Conservation (phyloP, 2,888 invertebrate species). For the Microplitis deprimator region DNA sequence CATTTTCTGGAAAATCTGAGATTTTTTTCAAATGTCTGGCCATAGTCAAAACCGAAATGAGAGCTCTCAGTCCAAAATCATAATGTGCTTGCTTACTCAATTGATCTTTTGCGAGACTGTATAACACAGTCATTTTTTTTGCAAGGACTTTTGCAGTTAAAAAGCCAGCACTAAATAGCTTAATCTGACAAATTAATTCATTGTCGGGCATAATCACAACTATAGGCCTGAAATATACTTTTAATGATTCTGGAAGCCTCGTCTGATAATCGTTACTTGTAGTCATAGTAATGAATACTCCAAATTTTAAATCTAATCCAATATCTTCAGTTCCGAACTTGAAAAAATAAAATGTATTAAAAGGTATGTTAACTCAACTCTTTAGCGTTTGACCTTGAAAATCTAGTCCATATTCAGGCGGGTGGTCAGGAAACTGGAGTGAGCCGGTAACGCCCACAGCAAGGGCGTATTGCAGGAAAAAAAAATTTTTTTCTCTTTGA, state of each 20-base stretch:
- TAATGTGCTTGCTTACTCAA: conserved; percentile 94
- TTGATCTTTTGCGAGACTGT: conserved; percentile 88
- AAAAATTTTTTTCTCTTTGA: too few species aligned
- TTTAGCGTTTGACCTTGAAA: too few species aligned
- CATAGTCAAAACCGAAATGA: conserved; percentile 94
- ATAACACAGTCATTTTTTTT: conserved; percentile 94
- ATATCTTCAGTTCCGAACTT: conserved; percentile 91
- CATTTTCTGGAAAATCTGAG: conserved; percentile 85
- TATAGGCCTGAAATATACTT: conserved; percentile 91
- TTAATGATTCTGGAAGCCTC: conserved; percentile 92
- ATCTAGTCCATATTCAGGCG: too few species aligned
- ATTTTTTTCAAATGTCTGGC: conserved; percentile 89
- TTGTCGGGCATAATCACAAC: conserved; percentile 93
- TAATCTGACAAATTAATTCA: conserved; percentile 93
- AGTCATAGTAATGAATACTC: conserved; percentile 96
- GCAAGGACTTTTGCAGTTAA: conserved; percentile 90
- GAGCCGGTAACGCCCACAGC: too few species aligned
- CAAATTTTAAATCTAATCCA: conserved; percentile 85
- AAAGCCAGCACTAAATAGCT: conserved; percentile 93
- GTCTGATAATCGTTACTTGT: conserved; percentile 94
- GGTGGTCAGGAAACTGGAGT: too few species aligned
- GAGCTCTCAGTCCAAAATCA: conserved; percentile 92
- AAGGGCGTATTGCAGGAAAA: too few species aligned
- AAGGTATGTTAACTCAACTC: too few species aligned
- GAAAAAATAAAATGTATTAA: conserved; percentile 42